A percentile compares a stretch with the other conserved stretches of the same genome.
Conservation (phyloP, 1,140 invertebrate genomes). For the Littorina saxatilis region DNA sequence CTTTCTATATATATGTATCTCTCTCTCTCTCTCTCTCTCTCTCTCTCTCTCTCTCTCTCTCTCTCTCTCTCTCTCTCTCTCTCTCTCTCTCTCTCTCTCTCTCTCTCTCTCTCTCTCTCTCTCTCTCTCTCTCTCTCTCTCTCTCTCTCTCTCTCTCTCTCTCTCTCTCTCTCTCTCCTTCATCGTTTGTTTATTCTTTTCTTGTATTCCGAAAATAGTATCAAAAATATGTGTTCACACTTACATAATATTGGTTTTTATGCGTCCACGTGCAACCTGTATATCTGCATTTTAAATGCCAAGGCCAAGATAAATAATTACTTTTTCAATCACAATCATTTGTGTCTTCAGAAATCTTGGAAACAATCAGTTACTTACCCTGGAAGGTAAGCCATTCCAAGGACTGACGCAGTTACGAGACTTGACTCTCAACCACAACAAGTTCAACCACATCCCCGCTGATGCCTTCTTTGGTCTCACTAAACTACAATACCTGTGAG, state of each 20-base stretch:
- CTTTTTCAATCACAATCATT: no score
- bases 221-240: no score
- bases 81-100: background rate
- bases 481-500: slow-evolving; percentile 91
- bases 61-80: background rate
- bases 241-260: no score
- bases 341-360: slow-evolving; percentile 87
- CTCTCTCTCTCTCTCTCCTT: slow-evolving; percentile 18
- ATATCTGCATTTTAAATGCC: background rate
- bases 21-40: background rate
- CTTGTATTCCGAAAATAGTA: no score
- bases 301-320: no score
- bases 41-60: no score
- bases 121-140: slow-evolving; percentile 1
- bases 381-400: slow-evolving; percentile 84
- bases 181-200: background rate
- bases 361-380: slow-evolving; percentile 85
- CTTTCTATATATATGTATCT: background rate
- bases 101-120: slow-evolving; percentile 1
- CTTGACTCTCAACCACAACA: slow-evolving; percentile 89
- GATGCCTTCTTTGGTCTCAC: slow-evolving; percentile 88
- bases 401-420: slow-evolving; percentile 87
- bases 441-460: slow-evolving; percentile 83
- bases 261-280: background rate
- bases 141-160: slow-evolving; percentile 9